Evolutionary conservation across 1,140 invertebrate species (phyloP).

Genomic region (Cotesia typhae): DNA sequence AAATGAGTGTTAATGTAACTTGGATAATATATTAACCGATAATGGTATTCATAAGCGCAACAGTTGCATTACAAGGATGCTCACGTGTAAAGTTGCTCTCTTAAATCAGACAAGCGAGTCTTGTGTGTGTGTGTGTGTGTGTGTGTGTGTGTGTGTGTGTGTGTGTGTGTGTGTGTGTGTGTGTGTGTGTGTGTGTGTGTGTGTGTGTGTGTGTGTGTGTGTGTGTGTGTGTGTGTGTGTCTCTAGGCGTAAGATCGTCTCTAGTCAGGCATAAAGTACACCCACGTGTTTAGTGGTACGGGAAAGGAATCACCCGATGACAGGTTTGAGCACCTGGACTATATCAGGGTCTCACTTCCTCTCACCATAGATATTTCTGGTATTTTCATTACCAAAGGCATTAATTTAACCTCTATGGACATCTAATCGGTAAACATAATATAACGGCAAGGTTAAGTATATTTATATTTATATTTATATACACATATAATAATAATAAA

Average conservation of each 20-base stretch:
- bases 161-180: too few species aligned
- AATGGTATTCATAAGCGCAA: conserved; percentile 63
- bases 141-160: too few species aligned
- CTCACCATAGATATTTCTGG: neutral
- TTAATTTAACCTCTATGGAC: neutral
- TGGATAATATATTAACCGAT: conserved; percentile 57
- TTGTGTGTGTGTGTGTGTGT: neutral
- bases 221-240: too few species aligned
- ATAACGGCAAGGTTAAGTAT: neutral
- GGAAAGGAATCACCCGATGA: conserved; percentile 39
- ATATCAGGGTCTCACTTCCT: neutral
- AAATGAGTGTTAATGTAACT: conserved; percentile 46
- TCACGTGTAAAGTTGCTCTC: conserved; percentile 50
- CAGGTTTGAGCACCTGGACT: conserved; percentile 34
- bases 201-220: too few species aligned
- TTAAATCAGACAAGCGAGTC: conserved; percentile 51
- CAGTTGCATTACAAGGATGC: conserved; percentile 52
- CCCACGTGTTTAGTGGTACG: conserved; percentile 49
- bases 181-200: too few species aligned
- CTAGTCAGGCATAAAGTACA: conserved; percentile 51
- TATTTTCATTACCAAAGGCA: neutral
- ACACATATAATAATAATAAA: neutral
- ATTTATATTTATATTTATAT: neutral
- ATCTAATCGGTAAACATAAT: too few species aligned
- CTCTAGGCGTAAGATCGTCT: neutral